Evolutionary conservation across 2,797 vertebrate genomes (phyloP).

Genomic region (Nannoperca obscura): DNA sequence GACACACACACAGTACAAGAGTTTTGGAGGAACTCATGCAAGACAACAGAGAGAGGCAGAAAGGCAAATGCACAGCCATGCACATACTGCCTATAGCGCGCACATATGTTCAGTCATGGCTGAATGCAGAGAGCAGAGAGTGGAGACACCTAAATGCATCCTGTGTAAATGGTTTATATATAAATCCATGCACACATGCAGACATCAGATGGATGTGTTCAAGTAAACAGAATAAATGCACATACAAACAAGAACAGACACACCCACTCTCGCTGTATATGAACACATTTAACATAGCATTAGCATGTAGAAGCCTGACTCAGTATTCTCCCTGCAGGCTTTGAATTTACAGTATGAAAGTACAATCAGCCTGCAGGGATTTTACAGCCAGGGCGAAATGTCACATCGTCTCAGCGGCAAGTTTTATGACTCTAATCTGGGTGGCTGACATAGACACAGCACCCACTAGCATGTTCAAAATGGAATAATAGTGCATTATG

Average conservation of each 20-base stretch:
- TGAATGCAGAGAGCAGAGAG: slow-evolving; percentile 15
- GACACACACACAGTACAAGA: slow-evolving; percentile 2
- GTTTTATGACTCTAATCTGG: slow-evolving; percentile 81
- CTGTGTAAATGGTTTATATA: slow-evolving; percentile 9
- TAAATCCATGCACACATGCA: slow-evolving; percentile 14
- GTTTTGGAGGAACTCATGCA: background rate
- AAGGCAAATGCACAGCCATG: slow-evolving; percentile 27
- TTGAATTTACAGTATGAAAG: slow-evolving; percentile 65
- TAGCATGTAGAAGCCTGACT: slow-evolving; percentile 53
- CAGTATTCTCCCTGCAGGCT: slow-evolving; percentile 35
- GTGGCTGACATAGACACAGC: slow-evolving; percentile 61
- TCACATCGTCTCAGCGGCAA: slow-evolving; percentile 71
- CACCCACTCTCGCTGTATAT: background rate
- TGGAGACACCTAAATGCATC: slow-evolving; percentile 10
- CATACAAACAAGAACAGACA: slow-evolving; percentile 2
- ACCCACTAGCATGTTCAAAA: slow-evolving; percentile 71
- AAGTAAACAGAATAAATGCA: slow-evolving; percentile 34
- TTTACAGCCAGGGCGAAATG: slow-evolving; percentile 76
- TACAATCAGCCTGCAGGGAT: slow-evolving; percentile 62
- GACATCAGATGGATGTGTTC: slow-evolving; percentile 6
- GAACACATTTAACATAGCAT: slow-evolving; percentile 43
- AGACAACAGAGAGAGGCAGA: slow-evolving; percentile 14
- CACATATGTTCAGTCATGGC: slow-evolving; percentile 23
- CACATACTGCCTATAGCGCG: slow-evolving; percentile 7
- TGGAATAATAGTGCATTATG: slow-evolving; percentile 78